These are phyloP conservation scores for Mythimna impura DNA, from an alignment of 2,888 invertebrate genomes.

Conservation along the genomic window DNA sequence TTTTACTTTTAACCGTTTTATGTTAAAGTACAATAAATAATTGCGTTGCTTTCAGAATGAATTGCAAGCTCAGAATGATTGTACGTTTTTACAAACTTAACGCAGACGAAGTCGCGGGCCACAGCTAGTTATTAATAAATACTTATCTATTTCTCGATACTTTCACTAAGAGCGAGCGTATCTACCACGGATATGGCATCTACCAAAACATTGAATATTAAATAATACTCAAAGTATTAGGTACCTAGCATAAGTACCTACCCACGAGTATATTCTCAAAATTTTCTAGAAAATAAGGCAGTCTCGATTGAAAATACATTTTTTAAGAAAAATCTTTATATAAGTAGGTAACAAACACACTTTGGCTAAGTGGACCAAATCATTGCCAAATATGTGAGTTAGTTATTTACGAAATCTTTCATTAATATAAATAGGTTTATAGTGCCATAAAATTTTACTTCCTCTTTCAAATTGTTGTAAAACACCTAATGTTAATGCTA, in stretches of 20 bases:
- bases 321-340: not conserved
- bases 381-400: constrained; percentile 62
- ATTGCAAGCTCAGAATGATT: too few relatives aligned
- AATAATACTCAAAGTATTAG: not conserved
- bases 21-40: too few relatives aligned
- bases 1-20: too few relatives aligned
- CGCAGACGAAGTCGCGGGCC: too few relatives aligned
- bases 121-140: too few relatives aligned
- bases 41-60: too few relatives aligned
- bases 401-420: constrained; percentile 36
- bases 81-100: too few relatives aligned
- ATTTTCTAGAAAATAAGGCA: not conserved
- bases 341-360: constrained; percentile 13
- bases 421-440: constrained; percentile 39
- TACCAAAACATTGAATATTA: constrained; percentile 6
- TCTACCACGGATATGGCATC: not conserved
- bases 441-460: constrained; percentile 62
- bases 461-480: constrained; percentile 47
- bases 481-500: constrained; percentile 40
- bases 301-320: not conserved
- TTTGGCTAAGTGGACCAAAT: constrained; percentile 69
- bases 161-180: not conserved
- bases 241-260: not conserved
- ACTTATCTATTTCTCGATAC: not conserved
- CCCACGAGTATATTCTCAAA: not conserved